Percentiles rank a stretch among this genome's conserved stretches.
Evolutionary conservation across 2,888 invertebrate genomes (phyloP).

Genomic region (Synanthedon tipuliformis): DNA sequence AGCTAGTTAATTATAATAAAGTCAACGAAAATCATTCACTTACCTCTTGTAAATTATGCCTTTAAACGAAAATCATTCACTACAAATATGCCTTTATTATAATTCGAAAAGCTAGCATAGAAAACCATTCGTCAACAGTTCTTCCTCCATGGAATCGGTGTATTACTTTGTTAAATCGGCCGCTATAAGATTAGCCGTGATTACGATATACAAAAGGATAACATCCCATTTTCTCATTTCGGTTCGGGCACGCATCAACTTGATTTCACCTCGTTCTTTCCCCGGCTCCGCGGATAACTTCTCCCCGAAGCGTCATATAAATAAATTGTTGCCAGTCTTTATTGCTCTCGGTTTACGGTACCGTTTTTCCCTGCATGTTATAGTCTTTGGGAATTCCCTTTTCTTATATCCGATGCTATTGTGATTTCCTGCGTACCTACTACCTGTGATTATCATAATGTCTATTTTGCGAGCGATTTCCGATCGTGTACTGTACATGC

Average conservation of each 20-base stretch:
- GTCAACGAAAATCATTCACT: no score
- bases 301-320: slow-evolving; percentile 67
- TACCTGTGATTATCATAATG: slow-evolving; percentile 51
- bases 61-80: no score
- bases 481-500: slow-evolving; percentile 23
- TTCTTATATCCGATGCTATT: slow-evolving; percentile 47
- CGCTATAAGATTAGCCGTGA: slow-evolving; percentile 29
- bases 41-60: no score
- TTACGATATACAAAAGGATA: slow-evolving; percentile 31
- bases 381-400: slow-evolving; percentile 50
- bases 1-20: no score
- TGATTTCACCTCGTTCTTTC: slow-evolving; percentile 57
- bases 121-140: no score
- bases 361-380: slow-evolving; percentile 56
- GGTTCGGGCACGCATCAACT: slow-evolving; percentile 54
- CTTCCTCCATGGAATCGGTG: no score
- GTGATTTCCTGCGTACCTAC: slow-evolving; percentile 38
- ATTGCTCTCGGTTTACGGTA: slow-evolving; percentile 57
- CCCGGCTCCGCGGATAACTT: slow-evolving; percentile 54
- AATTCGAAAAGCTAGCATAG: no score
- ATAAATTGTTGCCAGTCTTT: slow-evolving; percentile 69
- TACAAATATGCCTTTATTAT: no score
- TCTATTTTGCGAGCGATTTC: slow-evolving; percentile 24
- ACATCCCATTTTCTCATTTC: slow-evolving; percentile 45
- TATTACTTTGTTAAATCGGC: slow-evolving; percentile 16